phyloP scores from a whole-genome alignment of 2,113 vertebrate genomes.

The Asarcornis scutulata region DNA sequence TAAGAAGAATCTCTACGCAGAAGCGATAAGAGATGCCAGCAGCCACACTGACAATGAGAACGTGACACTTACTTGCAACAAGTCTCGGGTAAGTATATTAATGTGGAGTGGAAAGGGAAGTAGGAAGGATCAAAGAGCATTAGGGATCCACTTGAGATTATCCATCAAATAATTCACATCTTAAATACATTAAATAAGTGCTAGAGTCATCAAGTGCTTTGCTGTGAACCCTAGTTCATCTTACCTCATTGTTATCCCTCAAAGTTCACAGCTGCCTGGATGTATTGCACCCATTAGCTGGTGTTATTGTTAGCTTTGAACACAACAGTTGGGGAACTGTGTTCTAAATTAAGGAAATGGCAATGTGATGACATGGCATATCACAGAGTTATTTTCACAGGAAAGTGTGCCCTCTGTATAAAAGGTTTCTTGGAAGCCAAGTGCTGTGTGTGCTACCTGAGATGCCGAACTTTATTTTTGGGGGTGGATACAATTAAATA shows the following conservation, averaged over 20 bases:
- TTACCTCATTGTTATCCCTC: slow-evolving; percentile 78
- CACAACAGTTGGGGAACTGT: slow-evolving; percentile 58
- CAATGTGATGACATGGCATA: slow-evolving; percentile 63
- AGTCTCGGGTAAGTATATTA: slow-evolving; percentile 80
- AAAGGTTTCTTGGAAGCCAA: slow-evolving; percentile 48
- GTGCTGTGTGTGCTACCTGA: neutral
- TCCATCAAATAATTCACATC: slow-evolving; percentile 75
- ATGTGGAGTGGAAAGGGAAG: slow-evolving; percentile 39
- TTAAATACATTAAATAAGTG: slow-evolving; percentile 77
- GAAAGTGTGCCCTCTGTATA: slow-evolving; percentile 2
- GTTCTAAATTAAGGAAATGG: slow-evolving; percentile 72
- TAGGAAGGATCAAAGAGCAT: slow-evolving; percentile 66
- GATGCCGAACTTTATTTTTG: slow-evolving; percentile 33
- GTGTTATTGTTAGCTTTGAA: slow-evolving; percentile 69
- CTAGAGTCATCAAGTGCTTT: slow-evolving; percentile 67
- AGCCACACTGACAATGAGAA: slow-evolving; percentile 64
- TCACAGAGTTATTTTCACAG: slow-evolving; percentile 45
- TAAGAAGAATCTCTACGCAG: slow-evolving; percentile 71
- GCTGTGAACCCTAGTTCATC: slow-evolving; percentile 71
- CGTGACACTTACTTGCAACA: slow-evolving; percentile 55
- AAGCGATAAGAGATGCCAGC: slow-evolving; percentile 72
- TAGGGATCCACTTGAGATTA: slow-evolving; percentile 74
- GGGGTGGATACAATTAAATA: neutral
- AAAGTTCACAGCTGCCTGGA: slow-evolving; percentile 74
- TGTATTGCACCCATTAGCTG: slow-evolving; percentile 53